Evolutionary conservation across 53 echinoderm and acorn worm genomes (phyloP).

Genomic region (Hippasteria phrygiana): DNA sequence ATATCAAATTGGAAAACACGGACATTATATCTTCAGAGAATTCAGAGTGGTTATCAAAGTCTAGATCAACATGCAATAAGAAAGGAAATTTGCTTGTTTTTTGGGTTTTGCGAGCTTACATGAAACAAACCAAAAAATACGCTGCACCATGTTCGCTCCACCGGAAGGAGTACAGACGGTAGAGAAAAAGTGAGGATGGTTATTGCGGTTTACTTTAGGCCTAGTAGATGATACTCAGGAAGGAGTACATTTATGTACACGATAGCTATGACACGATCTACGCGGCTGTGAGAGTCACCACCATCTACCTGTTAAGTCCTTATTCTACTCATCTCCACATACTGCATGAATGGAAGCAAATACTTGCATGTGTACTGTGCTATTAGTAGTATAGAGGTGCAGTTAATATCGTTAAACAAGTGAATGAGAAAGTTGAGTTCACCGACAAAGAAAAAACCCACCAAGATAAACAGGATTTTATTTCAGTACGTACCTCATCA

Average conservation of each 20-base stretch:
- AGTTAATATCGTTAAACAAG: not conserved
- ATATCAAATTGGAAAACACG: no score
- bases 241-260: not conserved
- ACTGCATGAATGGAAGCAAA: not conserved
- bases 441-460: not conserved
- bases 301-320: conserved; percentile 35
- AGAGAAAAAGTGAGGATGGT: no score
- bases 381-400: conserved; percentile 12
- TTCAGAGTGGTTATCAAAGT: no score
- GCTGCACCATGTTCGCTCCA: no score
- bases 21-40: no score
- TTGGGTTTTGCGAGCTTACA: no score
- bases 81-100: no score
- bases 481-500: conserved; percentile 43
- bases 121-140: no score
- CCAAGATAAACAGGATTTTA: not conserved
- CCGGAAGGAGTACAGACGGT: not conserved
- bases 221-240: not conserved
- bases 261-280: conserved; percentile 6
- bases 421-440: not conserved
- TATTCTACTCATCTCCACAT: not conserved
- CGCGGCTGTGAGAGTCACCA: conserved; percentile 14
- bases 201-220: not conserved
- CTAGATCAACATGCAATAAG: no score
- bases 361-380: not conserved